Evolutionary conservation across 2,797 vertebrate species (phyloP).

Genomic region (Siniperca scherzeri): DNA sequence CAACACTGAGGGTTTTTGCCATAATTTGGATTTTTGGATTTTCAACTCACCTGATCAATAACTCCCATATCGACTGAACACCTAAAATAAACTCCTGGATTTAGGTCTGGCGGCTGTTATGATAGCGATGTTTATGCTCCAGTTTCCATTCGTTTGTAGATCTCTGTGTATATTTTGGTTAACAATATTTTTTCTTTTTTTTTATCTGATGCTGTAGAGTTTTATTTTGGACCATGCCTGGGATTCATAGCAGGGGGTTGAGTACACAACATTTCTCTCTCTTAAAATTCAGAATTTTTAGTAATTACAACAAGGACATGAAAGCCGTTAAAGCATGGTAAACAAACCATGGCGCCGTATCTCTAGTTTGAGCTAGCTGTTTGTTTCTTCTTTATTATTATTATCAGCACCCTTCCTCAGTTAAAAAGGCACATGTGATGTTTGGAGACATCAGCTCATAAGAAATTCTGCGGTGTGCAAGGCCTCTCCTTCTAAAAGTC

Average conservation of each 20-base stretch:
- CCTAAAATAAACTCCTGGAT: constrained; percentile 15
- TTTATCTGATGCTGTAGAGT: not conserved
- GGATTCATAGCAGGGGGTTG: constrained; percentile 33
- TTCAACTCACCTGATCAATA: constrained; percentile 9
- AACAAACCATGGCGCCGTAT: constrained; percentile 31
- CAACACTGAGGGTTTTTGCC: not conserved
- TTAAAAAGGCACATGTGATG: not conserved
- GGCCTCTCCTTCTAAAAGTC: not conserved
- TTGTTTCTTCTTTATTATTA: constrained; percentile 7
- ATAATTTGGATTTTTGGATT: not conserved
- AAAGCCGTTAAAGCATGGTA: constrained; percentile 23
- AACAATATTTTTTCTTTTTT: constrained; percentile 25
- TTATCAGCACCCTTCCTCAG: constrained; percentile 13
- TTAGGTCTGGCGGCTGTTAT: not conserved
- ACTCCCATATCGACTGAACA: not conserved
- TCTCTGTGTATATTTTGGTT: constrained; percentile 17
- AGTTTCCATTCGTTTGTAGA: constrained; percentile 39
- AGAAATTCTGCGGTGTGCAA: not conserved
- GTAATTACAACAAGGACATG: constrained; percentile 33
- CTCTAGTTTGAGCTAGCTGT: not conserved
- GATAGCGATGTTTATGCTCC: not conserved
- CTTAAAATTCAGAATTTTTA: constrained; percentile 14
- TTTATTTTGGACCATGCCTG: constrained; percentile 37
- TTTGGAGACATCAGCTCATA: constrained; percentile 11
- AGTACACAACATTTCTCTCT: constrained; percentile 19